phyloP scores from a whole-genome alignment of 2,113 vertebrate species.

The Mormoops blainvillei region DNA sequence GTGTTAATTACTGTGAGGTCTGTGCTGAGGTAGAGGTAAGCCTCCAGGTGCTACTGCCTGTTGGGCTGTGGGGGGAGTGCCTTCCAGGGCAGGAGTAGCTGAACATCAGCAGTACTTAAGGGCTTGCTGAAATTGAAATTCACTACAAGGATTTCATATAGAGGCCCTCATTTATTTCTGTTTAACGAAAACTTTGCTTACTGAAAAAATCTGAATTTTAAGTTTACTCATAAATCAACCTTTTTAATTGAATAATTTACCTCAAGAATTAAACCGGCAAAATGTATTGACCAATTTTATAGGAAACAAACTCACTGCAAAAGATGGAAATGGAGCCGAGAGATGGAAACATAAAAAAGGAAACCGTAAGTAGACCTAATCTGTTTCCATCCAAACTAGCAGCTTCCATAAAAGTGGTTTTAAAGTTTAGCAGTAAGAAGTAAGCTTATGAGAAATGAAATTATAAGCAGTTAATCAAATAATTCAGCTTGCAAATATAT shows the following conservation, averaged over 20 bases:
- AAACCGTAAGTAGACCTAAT: neutral
- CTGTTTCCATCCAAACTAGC: neutral
- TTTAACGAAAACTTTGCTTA: neutral
- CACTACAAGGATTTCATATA: neutral
- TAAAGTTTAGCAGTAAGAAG: conserved; percentile 11
- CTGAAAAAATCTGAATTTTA: neutral
- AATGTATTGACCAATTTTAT: neutral
- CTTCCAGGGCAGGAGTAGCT: no score
- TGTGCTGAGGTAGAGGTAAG: neutral
- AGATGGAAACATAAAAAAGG: neutral
- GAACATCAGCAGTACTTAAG: neutral
- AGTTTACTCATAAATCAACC: neutral
- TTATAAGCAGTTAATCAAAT: neutral
- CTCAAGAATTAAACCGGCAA: neutral
- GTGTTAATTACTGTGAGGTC: neutral
- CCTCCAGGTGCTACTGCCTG: neutral
- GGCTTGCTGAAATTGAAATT: neutral
- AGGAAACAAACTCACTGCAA: neutral
- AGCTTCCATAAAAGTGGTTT: neutral
- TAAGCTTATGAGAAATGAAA: neutral
- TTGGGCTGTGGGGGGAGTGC: neutral
- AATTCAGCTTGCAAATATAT: neutral
- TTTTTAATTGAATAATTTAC: neutral
- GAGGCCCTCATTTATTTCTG: neutral
- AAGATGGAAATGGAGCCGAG: conserved; percentile 25